phyloP scores from a whole-genome alignment of 2,797 vertebrate species.

The Microchirus variegatus region DNA sequence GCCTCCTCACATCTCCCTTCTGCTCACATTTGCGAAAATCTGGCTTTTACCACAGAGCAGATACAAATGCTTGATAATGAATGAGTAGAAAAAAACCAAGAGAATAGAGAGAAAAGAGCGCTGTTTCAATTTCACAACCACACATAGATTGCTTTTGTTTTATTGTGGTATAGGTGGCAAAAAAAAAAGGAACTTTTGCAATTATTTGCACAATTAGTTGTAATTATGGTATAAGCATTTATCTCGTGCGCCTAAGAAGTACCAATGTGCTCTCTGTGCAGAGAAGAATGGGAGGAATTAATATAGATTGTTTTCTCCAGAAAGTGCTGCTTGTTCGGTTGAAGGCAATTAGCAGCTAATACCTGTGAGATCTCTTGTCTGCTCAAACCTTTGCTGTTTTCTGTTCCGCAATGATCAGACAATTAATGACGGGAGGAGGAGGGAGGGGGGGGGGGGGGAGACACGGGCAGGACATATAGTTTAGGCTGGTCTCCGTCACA shows the following conservation, averaged over 20 bases:
- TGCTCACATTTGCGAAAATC: slow-evolving; percentile 53
- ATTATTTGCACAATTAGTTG: slow-evolving; percentile 82
- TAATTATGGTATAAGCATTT: slow-evolving; percentile 82
- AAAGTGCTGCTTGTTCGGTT: slow-evolving; percentile 79
- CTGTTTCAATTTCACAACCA: slow-evolving; percentile 76
- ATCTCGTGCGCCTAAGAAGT: slow-evolving; percentile 76
- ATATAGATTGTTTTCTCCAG: slow-evolving; percentile 79
- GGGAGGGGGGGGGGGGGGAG: too few relatives aligned
- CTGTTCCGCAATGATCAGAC: slow-evolving; percentile 70
- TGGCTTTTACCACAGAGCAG: slow-evolving; percentile 60
- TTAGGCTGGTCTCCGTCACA: slow-evolving; percentile 38
- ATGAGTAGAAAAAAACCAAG: slow-evolving; percentile 49
- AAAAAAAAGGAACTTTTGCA: slow-evolving; percentile 71
- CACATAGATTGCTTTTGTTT: slow-evolving; percentile 80
- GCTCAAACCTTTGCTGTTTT: slow-evolving; percentile 61
- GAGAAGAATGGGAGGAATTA: slow-evolving; percentile 73
- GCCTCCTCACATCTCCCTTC: slow-evolving; percentile 48
- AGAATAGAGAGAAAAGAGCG: slow-evolving; percentile 55
- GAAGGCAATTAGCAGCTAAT: slow-evolving; percentile 81
- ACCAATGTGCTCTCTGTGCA: slow-evolving; percentile 68
- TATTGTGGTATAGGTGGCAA: slow-evolving; percentile 71
- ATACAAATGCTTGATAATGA: slow-evolving; percentile 70
- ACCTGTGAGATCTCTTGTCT: slow-evolving; percentile 74
- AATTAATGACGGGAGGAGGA: slow-evolving; percentile 75
- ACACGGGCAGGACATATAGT: slow-evolving; percentile 53